These are phyloP conservation scores for Andrena fulva DNA, from an alignment of 2,888 invertebrate genomes.

Conservation along the genomic window DNA sequence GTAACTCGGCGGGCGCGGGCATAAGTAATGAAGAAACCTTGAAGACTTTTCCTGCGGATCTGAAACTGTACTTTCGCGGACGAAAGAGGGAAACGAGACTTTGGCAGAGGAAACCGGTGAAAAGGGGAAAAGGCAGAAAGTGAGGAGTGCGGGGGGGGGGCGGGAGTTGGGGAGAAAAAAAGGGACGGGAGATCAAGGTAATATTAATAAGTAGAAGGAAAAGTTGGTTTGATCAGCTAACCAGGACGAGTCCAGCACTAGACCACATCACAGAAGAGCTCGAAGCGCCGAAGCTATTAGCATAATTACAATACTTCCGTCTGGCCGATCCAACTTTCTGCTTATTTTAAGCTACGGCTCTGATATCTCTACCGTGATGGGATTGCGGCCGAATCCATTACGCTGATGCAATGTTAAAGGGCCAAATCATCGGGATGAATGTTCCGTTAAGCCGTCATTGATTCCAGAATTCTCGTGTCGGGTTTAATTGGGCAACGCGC, in stretches of 20 bases:
- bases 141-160: background rate
- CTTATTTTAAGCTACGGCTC: conserved; percentile 79
- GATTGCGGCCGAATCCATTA: conserved; percentile 82
- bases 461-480: conserved; percentile 21
- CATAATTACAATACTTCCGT: conserved; percentile 84
- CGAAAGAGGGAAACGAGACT: conserved; percentile 35
- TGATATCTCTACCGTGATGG: conserved; percentile 78
- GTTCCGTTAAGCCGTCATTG: conserved; percentile 47
- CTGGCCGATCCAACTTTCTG: conserved; percentile 81
- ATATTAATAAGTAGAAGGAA: conserved; percentile 84
- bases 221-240: conserved; percentile 84
- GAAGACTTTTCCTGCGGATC: conserved; percentile 62
- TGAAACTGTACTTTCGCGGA: conserved; percentile 50
- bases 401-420: conserved; percentile 81
- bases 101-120: conserved; percentile 29
- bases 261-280: conserved; percentile 82
- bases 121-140: background rate
- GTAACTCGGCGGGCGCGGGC: conserved; percentile 52
- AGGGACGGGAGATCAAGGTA: conserved; percentile 71
- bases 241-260: conserved; percentile 70
- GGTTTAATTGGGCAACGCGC: conserved; percentile 21
- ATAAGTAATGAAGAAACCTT: conserved; percentile 71
- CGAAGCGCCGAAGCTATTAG: conserved; percentile 83
- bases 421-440: conserved; percentile 79
- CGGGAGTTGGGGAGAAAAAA: conserved; percentile 5